Base-by-base conservation (phyloP, 2,113 vertebrate species). In the Pachycephala philippinensis region DNA sequence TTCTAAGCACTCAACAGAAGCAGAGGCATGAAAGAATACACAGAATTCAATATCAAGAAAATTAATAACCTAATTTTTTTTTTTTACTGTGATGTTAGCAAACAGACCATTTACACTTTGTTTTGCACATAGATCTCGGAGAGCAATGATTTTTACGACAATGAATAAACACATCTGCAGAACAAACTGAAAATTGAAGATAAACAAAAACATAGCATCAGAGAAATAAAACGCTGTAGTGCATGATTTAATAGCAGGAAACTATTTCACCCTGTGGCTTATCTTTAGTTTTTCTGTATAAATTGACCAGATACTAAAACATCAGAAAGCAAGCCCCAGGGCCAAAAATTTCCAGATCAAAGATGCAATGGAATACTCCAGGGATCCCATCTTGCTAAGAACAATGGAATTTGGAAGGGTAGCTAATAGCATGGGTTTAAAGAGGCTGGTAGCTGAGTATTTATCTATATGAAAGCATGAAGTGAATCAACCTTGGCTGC, bases 201-300 rank as follows among this genome's bases (percentile, higher is more conserved):
- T 54, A 81, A 47, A 90, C 71, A n/a, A 37, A 86, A 71, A 63
- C 40, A 76, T 50, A 50, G 68, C 57, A 79, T 76, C 52, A 45
- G 79, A 50, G 71, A 54, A 65, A 85, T 59, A 74, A 81, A 87
- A 90, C 53, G n/a, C 45, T 69, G 23, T 59, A 86, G 82, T 28
- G 6, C 26, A 47, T 91, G 68, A 96, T 83, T 95, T 93, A 95
- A 91, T 84, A 95, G 84, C 35, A 91, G 50, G 56, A 95, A 98
- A 91, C 39, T 82, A 79, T 77, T 92, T 92, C 31, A 89, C 56
- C 31, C 61, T 56, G 71, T 90, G 76, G 64, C 61, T 95, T 77
- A 83, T 75, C 40, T 69, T 90, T 33, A 11, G 23, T 42, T 79
- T 81, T 93, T 71, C 63, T 42, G 21, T 87, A 49, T 70, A 85